Percentiles rank a stretch among this genome's conserved stretches.
phyloP scores from a whole-genome alignment of 2,113 vertebrate genomes.

The Fukomys damarensis region DNA sequence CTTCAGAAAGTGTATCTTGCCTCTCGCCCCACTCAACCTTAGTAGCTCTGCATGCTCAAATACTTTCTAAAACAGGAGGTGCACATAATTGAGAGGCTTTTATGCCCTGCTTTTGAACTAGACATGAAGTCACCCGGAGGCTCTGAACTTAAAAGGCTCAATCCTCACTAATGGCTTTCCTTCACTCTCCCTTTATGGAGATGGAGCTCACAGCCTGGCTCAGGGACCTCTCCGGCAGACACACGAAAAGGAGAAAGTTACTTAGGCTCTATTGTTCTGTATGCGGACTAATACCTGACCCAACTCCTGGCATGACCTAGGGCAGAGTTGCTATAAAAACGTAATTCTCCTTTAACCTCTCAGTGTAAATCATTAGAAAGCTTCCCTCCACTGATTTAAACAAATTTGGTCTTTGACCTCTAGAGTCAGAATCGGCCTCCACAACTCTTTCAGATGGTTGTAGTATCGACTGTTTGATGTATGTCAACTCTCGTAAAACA shows the following conservation, averaged over 20 bases:
- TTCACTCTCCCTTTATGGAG: background rate
- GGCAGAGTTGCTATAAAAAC: constrained; percentile 66
- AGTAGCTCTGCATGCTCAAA: background rate
- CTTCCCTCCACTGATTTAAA: constrained; percentile 72
- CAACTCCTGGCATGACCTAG: constrained; percentile 35
- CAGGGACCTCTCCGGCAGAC: background rate
- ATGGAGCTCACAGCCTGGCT: background rate
- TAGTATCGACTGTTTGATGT: constrained; percentile 55
- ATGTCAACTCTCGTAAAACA: constrained; percentile 69
- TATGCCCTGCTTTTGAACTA: background rate
- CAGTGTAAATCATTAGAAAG: constrained; percentile 73
- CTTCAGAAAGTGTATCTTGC: background rate
- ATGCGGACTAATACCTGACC: constrained; percentile 24
- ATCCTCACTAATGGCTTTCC: background rate
- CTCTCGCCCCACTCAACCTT: background rate
- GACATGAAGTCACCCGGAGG: background rate
- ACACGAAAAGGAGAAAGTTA: background rate
- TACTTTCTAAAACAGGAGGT: background rate
- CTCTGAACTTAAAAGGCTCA: background rate
- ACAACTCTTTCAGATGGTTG: constrained; percentile 68
- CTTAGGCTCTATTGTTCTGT: constrained; percentile 28
- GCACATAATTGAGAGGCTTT: background rate
- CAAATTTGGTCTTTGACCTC: constrained; percentile 79
- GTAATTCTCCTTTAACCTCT: constrained; percentile 73
- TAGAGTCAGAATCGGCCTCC: constrained; percentile 57